Base-by-base conservation (phyloP, 2,797 vertebrate species). In the Tangara arthus region DNA sequence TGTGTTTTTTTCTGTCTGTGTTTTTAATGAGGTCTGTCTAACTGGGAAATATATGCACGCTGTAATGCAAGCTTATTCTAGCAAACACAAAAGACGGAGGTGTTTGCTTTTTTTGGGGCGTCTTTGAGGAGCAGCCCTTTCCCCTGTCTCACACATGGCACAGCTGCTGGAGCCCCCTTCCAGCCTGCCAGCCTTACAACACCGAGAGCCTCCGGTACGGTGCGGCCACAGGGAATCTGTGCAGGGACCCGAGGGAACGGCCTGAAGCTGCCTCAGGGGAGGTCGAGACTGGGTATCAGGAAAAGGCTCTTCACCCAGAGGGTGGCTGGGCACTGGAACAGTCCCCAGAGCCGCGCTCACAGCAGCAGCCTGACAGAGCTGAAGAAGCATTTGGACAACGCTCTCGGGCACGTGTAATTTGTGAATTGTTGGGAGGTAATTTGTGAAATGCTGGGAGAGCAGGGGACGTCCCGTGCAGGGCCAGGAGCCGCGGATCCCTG, bases 81-180 rank as follows among this genome's bases (percentile, higher is more conserved):
- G 49, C 47, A 17, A 34, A 18, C 30, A 1, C 6, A 16, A 6
- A 35, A 1, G 10, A 19, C 1, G 46, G 61, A 18, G 32, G 44
- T 0, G 49, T 28, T n/a, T 2, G 52, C 6, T 26, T 18, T 73
- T 24, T 18, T 19, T 4, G 18, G 30, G 42, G 52, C 13, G 0
- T 7, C 1, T n/a, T 32, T 19, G 24, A n/a, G 59, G 34, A 39
- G 9, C 50, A 5, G 32, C 69, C 24, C 41, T 50, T 15, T 37
- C 6, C 73, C 23, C 21, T 2, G 10, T 9, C 20, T 14, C 46
- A 0, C n/a, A 0, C 6, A 0, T 1, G 23, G 5, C 3, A 3
- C n/a, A 5, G 5, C 2, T 3, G 32, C 24, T 14, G 1, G 34
- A 60, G 22, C 9, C 21, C 27, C 22, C 27, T 32, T 5, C 2